Conservation (phyloP, 2,888 invertebrate species). For the Nomada fabriciana region DNA sequence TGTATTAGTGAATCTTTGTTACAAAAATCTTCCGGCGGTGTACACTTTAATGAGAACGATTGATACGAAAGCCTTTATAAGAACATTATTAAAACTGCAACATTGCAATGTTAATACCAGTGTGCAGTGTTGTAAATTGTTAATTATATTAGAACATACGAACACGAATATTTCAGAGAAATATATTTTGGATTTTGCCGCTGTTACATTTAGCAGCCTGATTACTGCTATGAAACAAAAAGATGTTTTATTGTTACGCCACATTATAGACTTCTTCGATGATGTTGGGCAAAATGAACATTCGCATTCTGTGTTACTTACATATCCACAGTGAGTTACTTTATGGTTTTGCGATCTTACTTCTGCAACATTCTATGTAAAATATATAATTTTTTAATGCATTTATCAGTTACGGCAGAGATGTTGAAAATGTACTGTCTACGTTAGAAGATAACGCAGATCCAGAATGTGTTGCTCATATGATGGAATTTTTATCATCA, state of each 20-base stretch:
- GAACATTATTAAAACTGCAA: conserved; percentile 87
- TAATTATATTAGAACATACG: conserved; percentile 86
- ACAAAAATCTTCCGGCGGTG: conserved; percentile 91
- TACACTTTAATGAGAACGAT: conserved; percentile 90
- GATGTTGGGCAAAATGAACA: conserved; percentile 84
- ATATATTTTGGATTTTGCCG: conserved; percentile 84
- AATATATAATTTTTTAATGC: conserved; percentile 6
- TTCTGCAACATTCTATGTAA: not conserved
- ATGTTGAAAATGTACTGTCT: conserved; percentile 82
- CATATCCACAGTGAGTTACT: conserved; percentile 77
- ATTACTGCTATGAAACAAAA: conserved; percentile 84
- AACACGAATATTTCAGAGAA: conserved; percentile 85
- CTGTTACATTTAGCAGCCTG: conserved; percentile 85
- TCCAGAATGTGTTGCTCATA: conserved; percentile 85
- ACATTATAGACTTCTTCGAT: conserved; percentile 86
- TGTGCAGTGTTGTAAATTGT: conserved; percentile 86
- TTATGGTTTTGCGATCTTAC: not conserved
- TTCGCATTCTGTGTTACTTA: conserved; percentile 76
- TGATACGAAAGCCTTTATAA: conserved; percentile 89
- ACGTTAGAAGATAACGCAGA: conserved; percentile 80
- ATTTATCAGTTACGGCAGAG: conserved; percentile 79
- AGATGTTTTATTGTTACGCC: conserved; percentile 85
- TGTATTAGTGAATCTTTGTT: conserved; percentile 91
- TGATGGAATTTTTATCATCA: conserved; percentile 85
- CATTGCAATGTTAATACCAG: conserved; percentile 82